Conservation (phyloP, 2,113 vertebrate species). For the Misgurnus anguillicaudatus region DNA sequence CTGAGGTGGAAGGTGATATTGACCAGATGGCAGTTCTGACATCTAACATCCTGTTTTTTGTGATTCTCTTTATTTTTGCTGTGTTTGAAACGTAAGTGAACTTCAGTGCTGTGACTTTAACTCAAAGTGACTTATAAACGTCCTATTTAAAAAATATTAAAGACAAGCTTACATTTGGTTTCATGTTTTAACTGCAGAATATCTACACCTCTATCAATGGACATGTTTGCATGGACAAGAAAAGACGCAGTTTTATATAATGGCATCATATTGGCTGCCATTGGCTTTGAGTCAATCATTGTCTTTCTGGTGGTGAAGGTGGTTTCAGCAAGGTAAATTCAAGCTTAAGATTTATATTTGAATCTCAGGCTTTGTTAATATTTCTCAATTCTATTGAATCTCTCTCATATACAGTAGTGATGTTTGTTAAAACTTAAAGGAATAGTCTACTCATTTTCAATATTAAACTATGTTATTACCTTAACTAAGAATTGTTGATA, state of each 20-base stretch:
- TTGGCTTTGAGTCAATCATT: slow-evolving; percentile 86
- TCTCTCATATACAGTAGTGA: too few species aligned
- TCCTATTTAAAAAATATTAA: neutral
- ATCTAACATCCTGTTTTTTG: slow-evolving; percentile 90
- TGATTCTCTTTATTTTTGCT: slow-evolving; percentile 92
- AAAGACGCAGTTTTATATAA: slow-evolving; percentile 90
- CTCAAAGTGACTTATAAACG: neutral
- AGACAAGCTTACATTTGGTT: neutral
- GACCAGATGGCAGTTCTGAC: slow-evolving; percentile 86
- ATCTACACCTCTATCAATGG: slow-evolving; percentile 91
- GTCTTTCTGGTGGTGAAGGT: slow-evolving; percentile 86
- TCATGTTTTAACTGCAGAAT: slow-evolving; percentile 73
- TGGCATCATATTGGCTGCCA: slow-evolving; percentile 86
- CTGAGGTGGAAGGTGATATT: slow-evolving; percentile 69
- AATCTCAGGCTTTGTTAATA: neutral
- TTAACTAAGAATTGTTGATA: too few species aligned
- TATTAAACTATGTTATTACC: too few species aligned
- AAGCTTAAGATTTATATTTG: neutral
- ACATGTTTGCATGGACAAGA: slow-evolving; percentile 96
- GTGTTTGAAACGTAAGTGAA: slow-evolving; percentile 93
- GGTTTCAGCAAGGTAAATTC: slow-evolving; percentile 80
- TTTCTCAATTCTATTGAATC: too few species aligned
- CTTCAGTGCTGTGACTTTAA: slow-evolving; percentile 24
- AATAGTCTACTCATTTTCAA: too few species aligned
- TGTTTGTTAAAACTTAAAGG: too few species aligned